A percentile compares a stretch with the other conserved stretches of the same genome.
Conservation (phyloP, 1,140 invertebrate genomes). For the Hirudo medicinalis region DNA sequence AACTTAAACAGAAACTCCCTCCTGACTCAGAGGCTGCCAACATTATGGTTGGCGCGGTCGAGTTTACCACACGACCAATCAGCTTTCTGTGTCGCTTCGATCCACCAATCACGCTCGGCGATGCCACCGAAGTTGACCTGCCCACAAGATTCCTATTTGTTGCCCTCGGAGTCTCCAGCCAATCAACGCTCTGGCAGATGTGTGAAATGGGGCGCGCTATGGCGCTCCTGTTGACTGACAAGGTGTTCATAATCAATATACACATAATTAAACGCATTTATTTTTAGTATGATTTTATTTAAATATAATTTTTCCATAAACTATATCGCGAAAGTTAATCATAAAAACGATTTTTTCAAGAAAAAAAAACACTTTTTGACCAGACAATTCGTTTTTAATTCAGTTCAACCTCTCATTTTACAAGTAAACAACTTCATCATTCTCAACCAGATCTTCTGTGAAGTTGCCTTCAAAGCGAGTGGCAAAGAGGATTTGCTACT, state of each 20-base stretch:
- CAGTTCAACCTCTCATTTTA: too few species aligned
- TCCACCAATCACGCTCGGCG: constrained; percentile 29
- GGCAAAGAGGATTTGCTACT: constrained; percentile 68
- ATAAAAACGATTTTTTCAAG: too few species aligned
- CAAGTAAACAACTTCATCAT: too few species aligned
- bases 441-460: constrained; percentile 58
- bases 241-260: constrained; percentile 28
- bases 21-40: constrained; percentile 36
- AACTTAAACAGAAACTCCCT: constrained; percentile 38
- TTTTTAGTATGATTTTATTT: too few species aligned
- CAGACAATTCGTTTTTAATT: too few species aligned
- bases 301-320: too few species aligned
- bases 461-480: constrained; percentile 75
- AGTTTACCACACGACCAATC: constrained; percentile 30
- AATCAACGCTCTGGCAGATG: constrained; percentile 54
- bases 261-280: neutral
- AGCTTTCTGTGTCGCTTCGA: constrained; percentile 33
- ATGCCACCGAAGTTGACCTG: constrained; percentile 37
- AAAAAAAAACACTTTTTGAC: too few species aligned
- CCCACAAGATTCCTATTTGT: constrained; percentile 46
- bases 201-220: constrained; percentile 36
- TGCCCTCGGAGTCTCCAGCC: constrained; percentile 65
- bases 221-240: constrained; percentile 39
- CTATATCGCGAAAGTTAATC: too few species aligned
- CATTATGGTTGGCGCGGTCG: constrained; percentile 35